These are phyloP conservation scores for Cydia fagiglandana DNA, from an alignment of 1,140 invertebrate species.

Conservation along the genomic window DNA sequence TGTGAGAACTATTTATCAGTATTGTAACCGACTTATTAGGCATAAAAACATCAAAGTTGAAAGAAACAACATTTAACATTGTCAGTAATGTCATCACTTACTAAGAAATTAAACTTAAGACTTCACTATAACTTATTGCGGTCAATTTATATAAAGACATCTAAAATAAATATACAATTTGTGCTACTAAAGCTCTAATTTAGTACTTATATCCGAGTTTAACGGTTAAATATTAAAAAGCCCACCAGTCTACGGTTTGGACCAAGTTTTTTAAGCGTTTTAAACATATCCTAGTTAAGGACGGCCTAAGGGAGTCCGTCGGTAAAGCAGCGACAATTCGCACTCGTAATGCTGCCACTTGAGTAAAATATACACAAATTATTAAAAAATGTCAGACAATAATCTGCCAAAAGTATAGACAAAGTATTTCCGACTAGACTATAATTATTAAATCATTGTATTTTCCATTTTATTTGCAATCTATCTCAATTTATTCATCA, in stretches of 20 bases:
- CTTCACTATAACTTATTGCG: neutral
- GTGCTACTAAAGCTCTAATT: neutral
- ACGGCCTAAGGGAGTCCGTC: neutral
- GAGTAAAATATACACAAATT: conserved; percentile 24
- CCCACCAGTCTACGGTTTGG: conserved; percentile 21
- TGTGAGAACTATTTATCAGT: neutral
- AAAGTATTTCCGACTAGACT: neutral
- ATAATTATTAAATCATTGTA: neutral
- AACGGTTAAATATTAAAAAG: neutral
- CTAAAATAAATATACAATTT: neutral
- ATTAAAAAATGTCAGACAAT: neutral
- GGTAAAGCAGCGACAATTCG: conserved; percentile 10
- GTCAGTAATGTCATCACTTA: no score
- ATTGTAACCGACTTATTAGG: no score
- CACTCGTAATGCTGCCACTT: conserved; percentile 1
- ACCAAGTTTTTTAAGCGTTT: conserved; percentile 23
- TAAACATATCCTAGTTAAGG: conserved; percentile 28
- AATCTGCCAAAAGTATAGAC: conserved; percentile 14
- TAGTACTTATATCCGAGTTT: neutral
- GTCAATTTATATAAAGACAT: conserved; percentile 10
- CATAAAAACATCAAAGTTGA: no score
- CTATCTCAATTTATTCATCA: neutral
- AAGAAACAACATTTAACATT: no score
- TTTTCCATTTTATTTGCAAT: neutral
- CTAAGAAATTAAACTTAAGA: neutral